Conservation (phyloP, 2,888 invertebrate genomes). For the Syrista parreyssii region DNA sequence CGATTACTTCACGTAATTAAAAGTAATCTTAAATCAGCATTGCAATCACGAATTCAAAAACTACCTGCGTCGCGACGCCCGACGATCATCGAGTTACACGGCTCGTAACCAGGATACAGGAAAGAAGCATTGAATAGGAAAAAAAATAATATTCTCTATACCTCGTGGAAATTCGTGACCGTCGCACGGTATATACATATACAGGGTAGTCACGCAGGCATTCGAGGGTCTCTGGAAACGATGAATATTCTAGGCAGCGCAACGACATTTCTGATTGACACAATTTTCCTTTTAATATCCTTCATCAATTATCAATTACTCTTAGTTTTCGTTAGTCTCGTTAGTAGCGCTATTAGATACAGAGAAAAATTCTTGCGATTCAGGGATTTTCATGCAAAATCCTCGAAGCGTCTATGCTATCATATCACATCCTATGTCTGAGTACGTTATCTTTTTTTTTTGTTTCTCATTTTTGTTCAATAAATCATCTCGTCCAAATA, state of each 20-base stretch:
- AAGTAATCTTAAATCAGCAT: background rate
- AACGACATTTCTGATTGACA: no score
- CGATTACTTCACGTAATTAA: background rate
- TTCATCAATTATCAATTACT: background rate
- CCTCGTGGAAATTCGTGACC: slow-evolving; percentile 17
- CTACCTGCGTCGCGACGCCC: background rate
- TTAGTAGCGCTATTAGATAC: background rate
- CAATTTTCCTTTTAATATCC: no score
- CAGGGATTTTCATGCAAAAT: slow-evolving; percentile 51
- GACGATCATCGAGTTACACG: background rate
- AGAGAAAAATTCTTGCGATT: slow-evolving; percentile 31
- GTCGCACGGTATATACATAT: slow-evolving; percentile 24
- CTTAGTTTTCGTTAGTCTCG: background rate
- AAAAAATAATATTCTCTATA: slow-evolving; percentile 16
- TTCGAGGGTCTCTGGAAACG: slow-evolving; percentile 29
- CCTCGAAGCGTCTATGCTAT: slow-evolving; percentile 57
- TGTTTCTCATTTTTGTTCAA: slow-evolving; percentile 15
- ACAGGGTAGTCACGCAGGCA: slow-evolving; percentile 24
- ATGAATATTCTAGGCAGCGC: slow-evolving; percentile 18
- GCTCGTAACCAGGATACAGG: background rate
- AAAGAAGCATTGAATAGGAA: slow-evolving; percentile 23
- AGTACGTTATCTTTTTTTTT: slow-evolving; percentile 38
- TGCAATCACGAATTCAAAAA: background rate
- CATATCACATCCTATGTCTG: slow-evolving; percentile 61
- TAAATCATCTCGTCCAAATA: slow-evolving; percentile 13